phyloP scores from a whole-genome alignment of 2,797 vertebrate species.

The Hydrolagus colliei region DNA sequence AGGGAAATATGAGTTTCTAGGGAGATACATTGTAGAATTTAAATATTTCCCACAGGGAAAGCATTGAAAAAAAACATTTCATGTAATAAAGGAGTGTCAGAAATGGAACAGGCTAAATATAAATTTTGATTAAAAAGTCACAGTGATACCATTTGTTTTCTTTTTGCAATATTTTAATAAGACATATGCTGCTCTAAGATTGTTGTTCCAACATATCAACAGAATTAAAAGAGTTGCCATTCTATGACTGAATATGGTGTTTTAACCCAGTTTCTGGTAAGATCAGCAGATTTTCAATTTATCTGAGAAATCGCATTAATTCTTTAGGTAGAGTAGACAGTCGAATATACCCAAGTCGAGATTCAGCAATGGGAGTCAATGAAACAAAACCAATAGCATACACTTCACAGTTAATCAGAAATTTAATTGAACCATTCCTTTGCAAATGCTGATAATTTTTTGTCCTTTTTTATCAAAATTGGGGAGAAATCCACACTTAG shows the following conservation, averaged over 20 bases:
- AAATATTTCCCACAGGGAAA: constrained; percentile 15
- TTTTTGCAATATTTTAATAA: constrained; percentile 14
- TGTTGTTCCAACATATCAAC: background rate
- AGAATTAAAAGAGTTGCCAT: constrained; percentile 21
- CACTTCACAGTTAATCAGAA: constrained; percentile 8
- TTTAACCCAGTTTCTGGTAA: background rate
- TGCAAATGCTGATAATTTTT: background rate
- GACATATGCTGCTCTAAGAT: background rate
- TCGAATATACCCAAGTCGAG: too few relatives aligned
- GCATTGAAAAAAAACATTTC: background rate
- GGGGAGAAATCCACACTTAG: background rate
- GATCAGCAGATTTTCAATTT: constrained; percentile 21
- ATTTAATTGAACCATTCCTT: background rate
- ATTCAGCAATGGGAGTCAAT: background rate
- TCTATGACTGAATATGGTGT: constrained; percentile 4
- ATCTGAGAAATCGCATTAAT: constrained; percentile 11
- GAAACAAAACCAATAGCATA: background rate
- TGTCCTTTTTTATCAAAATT: background rate
- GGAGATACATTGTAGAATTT: constrained; percentile 25
- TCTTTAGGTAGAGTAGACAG: background rate
- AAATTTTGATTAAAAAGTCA: constrained; percentile 25
- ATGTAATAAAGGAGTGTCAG: constrained; percentile 4
- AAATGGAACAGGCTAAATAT: constrained; percentile 16
- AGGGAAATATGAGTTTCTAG: background rate
- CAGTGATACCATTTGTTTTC: background rate